Evolutionary conservation across 1,140 invertebrate genomes (phyloP).

Genomic region (Whitmania pigra): DNA sequence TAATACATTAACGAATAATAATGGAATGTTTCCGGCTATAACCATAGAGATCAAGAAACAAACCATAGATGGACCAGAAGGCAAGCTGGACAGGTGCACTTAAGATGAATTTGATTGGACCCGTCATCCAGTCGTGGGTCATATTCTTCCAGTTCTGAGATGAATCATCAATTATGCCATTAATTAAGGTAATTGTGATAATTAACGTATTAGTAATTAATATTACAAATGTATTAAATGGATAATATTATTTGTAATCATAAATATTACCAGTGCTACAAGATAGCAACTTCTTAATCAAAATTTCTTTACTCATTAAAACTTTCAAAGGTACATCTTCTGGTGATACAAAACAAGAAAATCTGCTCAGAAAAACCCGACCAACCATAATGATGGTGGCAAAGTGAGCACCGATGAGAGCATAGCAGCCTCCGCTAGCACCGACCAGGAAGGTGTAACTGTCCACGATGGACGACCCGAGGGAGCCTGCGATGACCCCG

Average conservation of each 20-base stretch:
- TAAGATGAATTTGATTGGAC: conserved; percentile 33
- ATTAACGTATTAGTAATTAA: not conserved
- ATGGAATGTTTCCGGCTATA: too few species aligned
- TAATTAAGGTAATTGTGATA: too few species aligned
- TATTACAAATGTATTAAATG: not conserved
- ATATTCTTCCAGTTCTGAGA: conserved; percentile 42
- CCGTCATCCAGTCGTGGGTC: conserved; percentile 40
- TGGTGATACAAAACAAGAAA: not conserved
- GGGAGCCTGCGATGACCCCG: conserved; percentile 43
- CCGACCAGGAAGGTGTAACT: conserved; percentile 74
- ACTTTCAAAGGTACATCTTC: not conserved
- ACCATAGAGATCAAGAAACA: not conserved
- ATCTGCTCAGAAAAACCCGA: not conserved
- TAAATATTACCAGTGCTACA: not conserved
- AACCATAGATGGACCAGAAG: conserved; percentile 35
- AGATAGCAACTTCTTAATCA: too few species aligned
- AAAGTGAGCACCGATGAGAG: conserved; percentile 82
- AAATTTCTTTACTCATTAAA: too few species aligned
- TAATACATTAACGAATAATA: too few species aligned
- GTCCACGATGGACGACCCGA: conserved; percentile 75
- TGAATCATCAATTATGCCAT: too few species aligned
- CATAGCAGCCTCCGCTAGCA: conserved; percentile 89
- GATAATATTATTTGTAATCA: not conserved
- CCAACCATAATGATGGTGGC: conserved; percentile 79
- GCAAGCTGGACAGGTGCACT: conserved; percentile 39